phyloP scores from a whole-genome alignment of 2,888 invertebrate genomes.

The Noctua comes region DNA sequence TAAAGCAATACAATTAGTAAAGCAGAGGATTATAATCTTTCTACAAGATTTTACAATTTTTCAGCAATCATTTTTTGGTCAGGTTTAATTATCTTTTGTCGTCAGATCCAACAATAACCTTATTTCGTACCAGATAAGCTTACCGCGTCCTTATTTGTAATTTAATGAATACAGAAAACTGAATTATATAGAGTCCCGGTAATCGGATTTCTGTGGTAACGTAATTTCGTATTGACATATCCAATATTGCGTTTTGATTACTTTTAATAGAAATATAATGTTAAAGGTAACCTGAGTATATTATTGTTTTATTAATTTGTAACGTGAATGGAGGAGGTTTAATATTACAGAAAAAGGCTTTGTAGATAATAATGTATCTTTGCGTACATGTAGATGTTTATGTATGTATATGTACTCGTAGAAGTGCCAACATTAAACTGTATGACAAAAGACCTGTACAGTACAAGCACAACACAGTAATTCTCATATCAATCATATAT shows the following conservation, averaged over 20 bases:
- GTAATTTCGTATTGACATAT: conserved; percentile 44
- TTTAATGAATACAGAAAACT: conserved; percentile 36
- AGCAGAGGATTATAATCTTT: not conserved
- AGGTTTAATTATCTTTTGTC: conserved; percentile 6
- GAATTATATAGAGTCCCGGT: conserved; percentile 32
- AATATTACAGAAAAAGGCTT: not conserved
- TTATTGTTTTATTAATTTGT: conserved; percentile 10
- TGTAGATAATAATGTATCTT: not conserved
- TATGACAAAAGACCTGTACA: not conserved
- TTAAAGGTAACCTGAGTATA: not conserved
- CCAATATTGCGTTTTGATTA: conserved; percentile 37
- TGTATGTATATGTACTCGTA: not conserved
- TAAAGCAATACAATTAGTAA: too few species aligned
- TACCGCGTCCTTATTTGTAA: conserved; percentile 29
- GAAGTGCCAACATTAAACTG: not conserved
- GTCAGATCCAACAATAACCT: not conserved
- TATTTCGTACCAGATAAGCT: conserved; percentile 15
- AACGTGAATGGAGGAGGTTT: not conserved
- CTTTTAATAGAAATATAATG: conserved; percentile 35
- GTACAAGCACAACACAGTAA: not conserved
- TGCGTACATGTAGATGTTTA: not conserved
- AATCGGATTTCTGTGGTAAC: conserved; percentile 37
- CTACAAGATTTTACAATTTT: not conserved
- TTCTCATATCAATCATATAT: not conserved
- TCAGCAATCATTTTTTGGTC: not conserved